Evolutionary conservation across 2,113 vertebrate species (phyloP), one percentile per base, ranked within the genome.

Genomic region (Hemichromis elongatus): DNA sequence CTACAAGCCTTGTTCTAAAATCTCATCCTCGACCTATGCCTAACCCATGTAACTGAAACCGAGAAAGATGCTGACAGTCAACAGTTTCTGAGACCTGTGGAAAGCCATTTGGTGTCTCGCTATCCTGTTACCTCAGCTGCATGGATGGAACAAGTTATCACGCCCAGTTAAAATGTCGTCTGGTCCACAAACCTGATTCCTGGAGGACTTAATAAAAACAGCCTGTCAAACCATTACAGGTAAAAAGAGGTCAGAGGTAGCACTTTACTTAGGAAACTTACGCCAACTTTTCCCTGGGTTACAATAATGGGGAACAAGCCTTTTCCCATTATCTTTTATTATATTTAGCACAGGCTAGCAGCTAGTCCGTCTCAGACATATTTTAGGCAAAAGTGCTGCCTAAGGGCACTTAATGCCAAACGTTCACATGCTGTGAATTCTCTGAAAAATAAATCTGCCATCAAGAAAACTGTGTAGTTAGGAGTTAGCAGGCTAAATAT

Each of bases 11-110:
- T 75, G 83, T 85, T 92, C 45, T 77, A 55, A 92, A 92, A 88
- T 83, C 89, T 86, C 73, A 87, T 77, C 89, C 57, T 61, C 5
- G 52, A 92, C 92, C 88, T 89, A 61, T 73, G n/a, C 5, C 2
- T 87, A 90, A 92, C 90, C 91, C 68, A 9, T 40, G 90, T 88
- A 91, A 93, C 83, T 78, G 84, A 90, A 85, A 91, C 90, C 87
- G 77, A 57, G 78, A 92, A 93, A 87, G 81, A 88, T 80, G 85
- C 88, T 45, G 61, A 82, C 87, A 79, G 84, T 90, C 87, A 88
- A 7, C 40, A 56, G 79, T 79, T 91, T 89, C 78, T 83, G 45
- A 70, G 79, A 73, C 70, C 37, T 11, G 14, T n/a, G 63, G 63
- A 86, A 81, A 89, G 73, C 83, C 66, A 88, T 90, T 83, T 59